Evolutionary conservation across 2,113 vertebrate species (phyloP).

Genomic region (Aythya baeri): DNA sequence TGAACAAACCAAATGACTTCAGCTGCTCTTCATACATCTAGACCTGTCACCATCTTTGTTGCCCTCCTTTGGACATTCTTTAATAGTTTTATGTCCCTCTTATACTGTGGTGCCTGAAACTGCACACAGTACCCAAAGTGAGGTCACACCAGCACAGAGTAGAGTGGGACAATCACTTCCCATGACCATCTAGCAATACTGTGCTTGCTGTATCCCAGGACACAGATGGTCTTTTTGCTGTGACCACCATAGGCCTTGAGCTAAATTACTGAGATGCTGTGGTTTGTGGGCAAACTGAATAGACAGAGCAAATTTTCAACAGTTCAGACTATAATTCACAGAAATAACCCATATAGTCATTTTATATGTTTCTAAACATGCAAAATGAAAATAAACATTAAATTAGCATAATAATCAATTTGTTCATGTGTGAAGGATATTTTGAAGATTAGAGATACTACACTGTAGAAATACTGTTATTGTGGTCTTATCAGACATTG

Average conservation of each 20-base stretch:
- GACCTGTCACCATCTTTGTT: background rate
- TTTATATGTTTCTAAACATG: background rate
- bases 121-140: background rate
- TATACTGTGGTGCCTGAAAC: background rate
- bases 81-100: background rate
- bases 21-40: background rate
- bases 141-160: background rate
- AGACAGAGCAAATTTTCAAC: background rate
- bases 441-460: background rate
- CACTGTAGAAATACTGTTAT: background rate
- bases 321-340: background rate
- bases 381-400: background rate
- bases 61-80: background rate
- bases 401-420: background rate
- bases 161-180: background rate
- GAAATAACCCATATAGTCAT: background rate
- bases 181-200: background rate
- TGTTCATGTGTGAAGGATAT: background rate
- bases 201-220: background rate
- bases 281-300: background rate
- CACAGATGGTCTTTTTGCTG: background rate
- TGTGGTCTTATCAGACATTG: background rate
- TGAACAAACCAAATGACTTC: background rate
- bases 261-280: background rate
- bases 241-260: background rate